Evolutionary conservation across 1,140 invertebrate species (phyloP), one percentile per base, ranked within the genome.

Genomic region (Cyrtorhinus lividipennis): DNA sequence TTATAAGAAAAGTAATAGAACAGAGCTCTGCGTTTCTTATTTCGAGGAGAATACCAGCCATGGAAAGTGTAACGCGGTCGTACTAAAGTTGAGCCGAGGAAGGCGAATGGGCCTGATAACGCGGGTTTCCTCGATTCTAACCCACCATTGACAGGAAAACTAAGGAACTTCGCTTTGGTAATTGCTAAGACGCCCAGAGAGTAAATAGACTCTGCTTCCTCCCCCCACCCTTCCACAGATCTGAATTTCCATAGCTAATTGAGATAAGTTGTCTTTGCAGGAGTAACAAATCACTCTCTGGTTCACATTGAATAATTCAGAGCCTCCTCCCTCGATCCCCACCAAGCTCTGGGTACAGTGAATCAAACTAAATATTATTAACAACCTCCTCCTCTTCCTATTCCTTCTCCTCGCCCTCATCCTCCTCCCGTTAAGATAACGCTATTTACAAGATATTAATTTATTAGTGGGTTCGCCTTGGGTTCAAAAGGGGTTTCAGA

Each of bases 291-390:
- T 53, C 48, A 53, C 48, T 53, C 48, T 53, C 48, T 12, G 48
- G n/a, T 53, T 53, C 48, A 22, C 48, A 53, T 53, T 53, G 48
- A 53, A 53, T 53, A 53, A 53, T 53, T 53, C 48, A 53, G 48
- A 10, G 48, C 10, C 10, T 5, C 48, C 48, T 38, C 30, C 30
- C 15, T 38, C 30, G n/a, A 38, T 38, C 30, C 15, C 15, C 30
- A 8, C 15, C 10, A 10, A 53, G 3, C 48, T 20, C 8, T 3
- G 48, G 10, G 8, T 20, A 53, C 48, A 53, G 48, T 53, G 48
- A 53, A 53, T 53, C 48, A 53, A 53, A 53, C 48, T 53, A 53
- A 53, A 53, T 53, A 53, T 53, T 53, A 53, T 53, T 53, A 53
- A 53, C 48, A 22, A 53, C 48, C 48, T 53, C 48, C 12, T 53